phyloP scores from a whole-genome alignment of 2,888 invertebrate genomes.

The Ptychoptera contaminata region DNA sequence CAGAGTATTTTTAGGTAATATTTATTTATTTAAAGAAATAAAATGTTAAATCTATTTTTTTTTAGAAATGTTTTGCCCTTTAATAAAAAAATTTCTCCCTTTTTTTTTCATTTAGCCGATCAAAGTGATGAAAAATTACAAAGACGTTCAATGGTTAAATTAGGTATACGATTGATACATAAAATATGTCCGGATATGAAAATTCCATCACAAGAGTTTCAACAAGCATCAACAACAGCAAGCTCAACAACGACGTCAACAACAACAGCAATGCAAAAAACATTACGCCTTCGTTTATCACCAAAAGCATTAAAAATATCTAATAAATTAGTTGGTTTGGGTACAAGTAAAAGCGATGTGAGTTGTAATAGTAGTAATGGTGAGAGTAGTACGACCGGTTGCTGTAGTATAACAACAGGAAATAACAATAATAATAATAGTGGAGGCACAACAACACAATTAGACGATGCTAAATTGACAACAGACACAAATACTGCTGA shows the following conservation, averaged over 20 bases:
- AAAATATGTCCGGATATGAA: constrained; percentile 18
- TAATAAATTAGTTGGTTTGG: background rate
- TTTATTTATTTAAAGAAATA: no score
- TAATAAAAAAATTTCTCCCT: background rate
- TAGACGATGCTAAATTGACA: no score
- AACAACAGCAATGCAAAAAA: constrained; percentile 13
- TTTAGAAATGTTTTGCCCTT: background rate
- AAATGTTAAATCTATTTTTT: no score
- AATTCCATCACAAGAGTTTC: constrained; percentile 9
- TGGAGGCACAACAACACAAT: constrained; percentile 9
- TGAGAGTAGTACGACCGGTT: no score
- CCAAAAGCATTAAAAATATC: constrained; percentile 16
- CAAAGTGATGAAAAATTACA: constrained; percentile 61
- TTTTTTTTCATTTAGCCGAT: constrained; percentile 38
- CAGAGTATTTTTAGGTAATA: constrained; percentile 56
- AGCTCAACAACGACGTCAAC: constrained; percentile 8
- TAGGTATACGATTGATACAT: constrained; percentile 67
- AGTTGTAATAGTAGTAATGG: no score
- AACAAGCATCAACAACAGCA: constrained; percentile 6
- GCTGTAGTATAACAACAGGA: no score
- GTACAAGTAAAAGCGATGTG: no score
- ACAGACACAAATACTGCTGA: no score
- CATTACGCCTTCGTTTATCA: constrained; percentile 15
- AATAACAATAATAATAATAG: constrained; percentile 10
- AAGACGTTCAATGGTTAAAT: constrained; percentile 55